phyloP scores from a whole-genome alignment of 2,888 invertebrate genomes.

The Hydropsyche betteni region DNA sequence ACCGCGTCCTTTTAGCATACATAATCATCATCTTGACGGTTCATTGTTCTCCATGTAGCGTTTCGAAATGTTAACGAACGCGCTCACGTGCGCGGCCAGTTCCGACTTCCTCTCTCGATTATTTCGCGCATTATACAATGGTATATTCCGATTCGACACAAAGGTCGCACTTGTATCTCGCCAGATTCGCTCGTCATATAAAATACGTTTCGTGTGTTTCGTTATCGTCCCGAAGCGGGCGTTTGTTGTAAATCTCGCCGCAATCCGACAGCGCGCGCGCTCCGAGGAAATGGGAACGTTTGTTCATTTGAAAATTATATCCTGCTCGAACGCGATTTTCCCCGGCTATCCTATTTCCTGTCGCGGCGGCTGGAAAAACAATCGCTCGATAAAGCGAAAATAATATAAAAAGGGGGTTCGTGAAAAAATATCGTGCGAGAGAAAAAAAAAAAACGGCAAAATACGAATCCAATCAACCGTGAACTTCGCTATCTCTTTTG shows the following conservation, averaged over 20 bases:
- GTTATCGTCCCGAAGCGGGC: conserved; percentile 1
- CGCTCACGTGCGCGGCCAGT: too few relatives aligned
- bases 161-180: too few relatives aligned
- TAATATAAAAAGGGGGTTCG: background rate
- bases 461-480: conserved; percentile 11
- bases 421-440: background rate
- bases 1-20: too few relatives aligned
- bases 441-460: background rate
- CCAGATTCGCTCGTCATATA: too few relatives aligned
- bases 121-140: too few relatives aligned
- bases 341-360: conserved; percentile 24
- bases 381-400: background rate
- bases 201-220: background rate
- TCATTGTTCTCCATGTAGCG: too few relatives aligned
- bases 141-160: too few relatives aligned
- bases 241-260: conserved; percentile 15
- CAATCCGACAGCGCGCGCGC: conserved; percentile 7
- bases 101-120: too few relatives aligned
- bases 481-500: conserved; percentile 14
- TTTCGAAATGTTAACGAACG: too few relatives aligned
- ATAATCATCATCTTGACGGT: too few relatives aligned
- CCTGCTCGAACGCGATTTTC: conserved; percentile 34
- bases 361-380: conserved; percentile 14
- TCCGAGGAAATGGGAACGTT: conserved; percentile 46
- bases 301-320: conserved; percentile 49